These are phyloP conservation scores for Sebastes diploproa DNA, from an alignment of 2,797 vertebrate species.

Conservation along the genomic window DNA sequence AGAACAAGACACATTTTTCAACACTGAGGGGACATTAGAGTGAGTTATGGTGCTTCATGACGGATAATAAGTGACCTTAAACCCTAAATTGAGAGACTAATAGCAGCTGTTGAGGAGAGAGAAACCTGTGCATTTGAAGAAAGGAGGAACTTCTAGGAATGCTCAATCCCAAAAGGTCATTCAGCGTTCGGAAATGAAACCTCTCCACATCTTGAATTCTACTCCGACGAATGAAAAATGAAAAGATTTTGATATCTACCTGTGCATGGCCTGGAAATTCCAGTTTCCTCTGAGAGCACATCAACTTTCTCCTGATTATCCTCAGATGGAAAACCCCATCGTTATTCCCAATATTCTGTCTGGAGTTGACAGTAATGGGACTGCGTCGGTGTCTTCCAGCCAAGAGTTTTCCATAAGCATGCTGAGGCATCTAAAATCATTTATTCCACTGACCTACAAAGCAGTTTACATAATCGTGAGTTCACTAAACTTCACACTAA, in stretches of 20 bases:
- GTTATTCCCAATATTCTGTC: neutral
- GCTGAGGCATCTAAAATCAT: neutral
- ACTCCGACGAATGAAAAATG: neutral
- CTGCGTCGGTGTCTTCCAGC: neutral
- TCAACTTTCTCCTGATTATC: neutral
- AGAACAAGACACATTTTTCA: neutral
- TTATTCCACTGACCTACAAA: neutral
- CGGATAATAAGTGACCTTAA: neutral
- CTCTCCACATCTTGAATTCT: slow-evolving; percentile 26
- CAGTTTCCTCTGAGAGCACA: neutral
- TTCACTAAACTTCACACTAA: neutral
- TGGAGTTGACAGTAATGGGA: slow-evolving; percentile 9
- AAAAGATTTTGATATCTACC: slow-evolving; percentile 14
- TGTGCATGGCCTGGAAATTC: slow-evolving; percentile 8
- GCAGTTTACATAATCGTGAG: neutral
- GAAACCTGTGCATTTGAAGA: neutral
- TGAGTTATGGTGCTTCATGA: neutral
- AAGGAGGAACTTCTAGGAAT: neutral
- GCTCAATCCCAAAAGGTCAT: neutral
- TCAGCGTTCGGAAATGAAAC: neutral
- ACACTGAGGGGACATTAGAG: neutral
- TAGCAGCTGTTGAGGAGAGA: too few relatives aligned
- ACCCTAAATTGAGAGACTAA: neutral
- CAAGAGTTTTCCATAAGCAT: neutral
- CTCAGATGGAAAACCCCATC: neutral